Conservation (phyloP, 1,140 invertebrate genomes). For the Mesaphorura yosii region DNA sequence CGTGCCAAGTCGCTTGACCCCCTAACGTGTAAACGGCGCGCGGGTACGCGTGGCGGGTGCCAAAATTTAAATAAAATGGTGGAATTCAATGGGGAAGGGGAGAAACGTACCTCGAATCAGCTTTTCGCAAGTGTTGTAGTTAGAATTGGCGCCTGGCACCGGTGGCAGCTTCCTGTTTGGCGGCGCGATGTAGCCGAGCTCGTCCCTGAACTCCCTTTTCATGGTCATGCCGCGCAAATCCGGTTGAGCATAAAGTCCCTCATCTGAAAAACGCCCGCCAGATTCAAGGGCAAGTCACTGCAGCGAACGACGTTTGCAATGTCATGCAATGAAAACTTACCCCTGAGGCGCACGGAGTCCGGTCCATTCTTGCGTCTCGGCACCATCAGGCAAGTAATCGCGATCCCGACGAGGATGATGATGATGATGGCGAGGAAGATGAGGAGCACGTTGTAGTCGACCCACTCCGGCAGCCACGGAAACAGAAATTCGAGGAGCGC, state of each 20-base stretch:
- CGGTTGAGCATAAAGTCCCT: slow-evolving; percentile 57
- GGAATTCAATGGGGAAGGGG: too few relatives aligned
- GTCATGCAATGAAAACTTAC: slow-evolving; percentile 34
- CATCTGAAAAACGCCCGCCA: slow-evolving; percentile 47
- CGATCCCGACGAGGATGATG: slow-evolving; percentile 73
- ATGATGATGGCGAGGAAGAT: slow-evolving; percentile 70
- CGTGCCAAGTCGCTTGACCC: slow-evolving; percentile 31
- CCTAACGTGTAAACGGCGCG: too few relatives aligned
- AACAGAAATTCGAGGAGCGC: slow-evolving; percentile 41
- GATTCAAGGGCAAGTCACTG: background rate
- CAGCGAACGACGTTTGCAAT: slow-evolving; percentile 1
- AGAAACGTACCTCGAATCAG: slow-evolving; percentile 73
- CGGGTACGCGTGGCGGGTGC: background rate
- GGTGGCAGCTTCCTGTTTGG: slow-evolving; percentile 81
- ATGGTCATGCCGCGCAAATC: slow-evolving; percentile 31
- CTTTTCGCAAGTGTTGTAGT: slow-evolving; percentile 83
- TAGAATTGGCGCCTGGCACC: slow-evolving; percentile 79
- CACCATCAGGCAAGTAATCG: slow-evolving; percentile 74
- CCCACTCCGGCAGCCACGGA: slow-evolving; percentile 70
- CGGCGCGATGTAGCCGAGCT: slow-evolving; percentile 81
- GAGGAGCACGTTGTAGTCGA: slow-evolving; percentile 73
- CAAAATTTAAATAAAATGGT: slow-evolving; percentile 28
- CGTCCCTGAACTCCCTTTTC: slow-evolving; percentile 58
- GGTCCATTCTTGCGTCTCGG: slow-evolving; percentile 59
- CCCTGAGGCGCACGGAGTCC: slow-evolving; percentile 64